Evolutionary conservation across 2,888 invertebrate genomes (phyloP), one percentile per base, ranked within the genome.

Genomic region (Bursaphelenchus okinawaensis): DNA sequence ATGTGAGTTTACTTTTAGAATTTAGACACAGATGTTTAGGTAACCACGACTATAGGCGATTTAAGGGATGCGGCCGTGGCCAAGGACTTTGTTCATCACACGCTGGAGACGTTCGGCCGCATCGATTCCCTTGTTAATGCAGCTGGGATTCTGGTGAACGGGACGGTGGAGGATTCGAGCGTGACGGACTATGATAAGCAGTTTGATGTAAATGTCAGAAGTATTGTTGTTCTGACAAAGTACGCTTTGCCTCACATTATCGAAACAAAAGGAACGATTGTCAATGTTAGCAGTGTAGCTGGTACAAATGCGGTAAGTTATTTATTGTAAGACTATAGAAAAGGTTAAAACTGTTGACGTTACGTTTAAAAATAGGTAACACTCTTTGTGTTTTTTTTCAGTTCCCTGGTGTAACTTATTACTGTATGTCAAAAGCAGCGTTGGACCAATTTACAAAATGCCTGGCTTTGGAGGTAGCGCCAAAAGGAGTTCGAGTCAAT

Each of bases 381-480:
- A n/a, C n/a, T n/a, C n/a, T n/a, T n/a, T 7, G 7, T 23, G 9
- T 26, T 8, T 24, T 19, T 12, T 68, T 62, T 61, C 71, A 86
- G 55, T 94, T 95, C 83, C 89, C 93, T 1, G 90, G 90, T 7
- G 90, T 93, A 0, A 84, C 94, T 54, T 90, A 93, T 0, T 98
- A 98, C 83, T 83, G 83, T 74, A 89, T 96, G 83, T 92, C 93
- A 0, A 96, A 98, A 85, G 88, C 92, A 40, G 91, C 93, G 12
- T 87, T 96, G 0, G 96, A 98, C 84, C 95, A 95, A 83, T 89
- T 98, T 72, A 96, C 96, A 0, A 87, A 90, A 76, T 93, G 93
- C 84, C 88, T 90, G 2, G 94, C 96, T 4, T 84, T 98, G 65
- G 95, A 86, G 71, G 72, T 86, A 72, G 86, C 86, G 6, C 77